Evolutionary conservation across 2,797 vertebrate species (phyloP), one percentile per base, ranked within the genome.

Genomic region (Hafferia zeledoni): DNA sequence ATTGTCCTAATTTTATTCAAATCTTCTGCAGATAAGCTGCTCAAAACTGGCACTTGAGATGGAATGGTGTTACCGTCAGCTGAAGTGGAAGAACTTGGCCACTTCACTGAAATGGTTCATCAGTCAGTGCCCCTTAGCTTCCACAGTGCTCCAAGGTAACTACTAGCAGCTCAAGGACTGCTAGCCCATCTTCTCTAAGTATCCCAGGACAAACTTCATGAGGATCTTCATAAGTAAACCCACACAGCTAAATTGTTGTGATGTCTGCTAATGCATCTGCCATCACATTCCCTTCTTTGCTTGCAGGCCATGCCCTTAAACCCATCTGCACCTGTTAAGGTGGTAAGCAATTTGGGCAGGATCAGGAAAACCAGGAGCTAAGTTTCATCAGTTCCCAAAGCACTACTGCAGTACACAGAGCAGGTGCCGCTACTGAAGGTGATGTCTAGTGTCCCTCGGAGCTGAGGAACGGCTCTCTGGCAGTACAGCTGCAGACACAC

Each of bases 401-500:
- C 22, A 17, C 17, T 70, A 25, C 69, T 53, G 24, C 0, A 1
- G 28, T 19, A 68, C 1, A 0, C 1, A 12, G 60, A 74, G 3
- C 4, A 4, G 27, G 30, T 87, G 55, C n/a, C 53, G 17, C 0
- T 2, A 16, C 49, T 43, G 52, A 75, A 53, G 49, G 30, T 30
- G n/a, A 64, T 35, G 19, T n/a, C 50, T 53, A 5, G 6, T 18
- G 27, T 11, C 78, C 41, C 46, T 88, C 46, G 35, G 37, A 93
- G 41, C 9, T 49, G 41, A 87, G 47, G 37, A 68, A 19, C 33
- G 67, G 46, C 71, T 82, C 83, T 63, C 64, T 49, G 33, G 37
- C 50, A 20, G 14, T 18, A 39, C 22, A 53, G 52, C 52, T 53
- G 52, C 52, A 53, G 52, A 90, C 20, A 90, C 20, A 37, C 12